phyloP scores from a whole-genome alignment of 2,797 vertebrate species.

The Catharus ustulatus region DNA sequence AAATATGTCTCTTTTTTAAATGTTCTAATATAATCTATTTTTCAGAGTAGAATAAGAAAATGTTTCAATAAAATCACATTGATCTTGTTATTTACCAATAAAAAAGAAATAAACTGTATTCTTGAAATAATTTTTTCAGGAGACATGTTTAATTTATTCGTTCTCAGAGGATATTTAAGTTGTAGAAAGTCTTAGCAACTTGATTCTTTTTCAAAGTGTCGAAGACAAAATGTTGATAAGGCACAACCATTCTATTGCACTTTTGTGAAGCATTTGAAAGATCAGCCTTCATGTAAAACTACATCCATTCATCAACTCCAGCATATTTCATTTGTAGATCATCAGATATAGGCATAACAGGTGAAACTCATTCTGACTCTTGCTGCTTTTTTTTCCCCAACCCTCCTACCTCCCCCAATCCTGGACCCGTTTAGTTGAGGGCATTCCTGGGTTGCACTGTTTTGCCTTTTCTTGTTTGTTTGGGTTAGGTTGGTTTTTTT shows the following conservation, averaged over 20 bases:
- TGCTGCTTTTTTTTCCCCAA: background rate
- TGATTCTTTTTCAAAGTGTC: background rate
- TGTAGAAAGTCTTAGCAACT: background rate
- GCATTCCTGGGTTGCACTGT: background rate
- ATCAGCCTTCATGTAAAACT: background rate
- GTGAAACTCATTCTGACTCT: background rate
- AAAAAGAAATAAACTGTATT: fast-evolving
- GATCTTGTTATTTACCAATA: background rate
- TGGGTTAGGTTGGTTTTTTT: background rate
- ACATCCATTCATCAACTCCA: background rate
- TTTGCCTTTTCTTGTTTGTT: background rate
- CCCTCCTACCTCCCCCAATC: background rate
- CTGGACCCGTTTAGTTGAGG: background rate
- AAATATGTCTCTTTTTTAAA: background rate
- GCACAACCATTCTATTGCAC: background rate
- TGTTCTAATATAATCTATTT: background rate
- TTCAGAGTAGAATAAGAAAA: background rate
- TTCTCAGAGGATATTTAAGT: background rate
- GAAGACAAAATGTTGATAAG: background rate
- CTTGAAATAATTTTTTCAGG: background rate
- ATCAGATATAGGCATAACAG: background rate
- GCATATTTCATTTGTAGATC: background rate
- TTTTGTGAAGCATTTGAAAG: background rate
- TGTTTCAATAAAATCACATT: background rate
- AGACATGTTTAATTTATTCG: background rate